Conservation (phyloP, 2,113 vertebrate genomes). For the Psittacula cyanocephala region DNA sequence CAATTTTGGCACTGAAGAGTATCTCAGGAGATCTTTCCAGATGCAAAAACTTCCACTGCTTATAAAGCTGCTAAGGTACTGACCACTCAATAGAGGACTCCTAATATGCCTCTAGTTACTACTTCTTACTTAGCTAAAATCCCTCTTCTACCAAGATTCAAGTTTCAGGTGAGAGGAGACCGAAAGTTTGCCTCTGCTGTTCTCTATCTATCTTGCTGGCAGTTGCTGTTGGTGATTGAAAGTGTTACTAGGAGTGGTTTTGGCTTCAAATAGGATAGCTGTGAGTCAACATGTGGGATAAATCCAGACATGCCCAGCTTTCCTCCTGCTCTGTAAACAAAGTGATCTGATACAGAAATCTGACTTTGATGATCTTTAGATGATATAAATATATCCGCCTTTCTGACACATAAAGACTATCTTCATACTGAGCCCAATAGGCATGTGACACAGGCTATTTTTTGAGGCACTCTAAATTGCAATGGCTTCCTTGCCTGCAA, state of each 20-base stretch:
- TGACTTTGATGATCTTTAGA: neutral
- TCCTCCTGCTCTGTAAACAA: conserved; percentile 23
- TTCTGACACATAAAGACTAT: neutral
- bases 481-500: neutral
- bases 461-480: neutral
- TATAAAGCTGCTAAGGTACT: neutral
- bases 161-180: neutral
- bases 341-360: neutral
- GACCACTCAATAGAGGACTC: neutral
- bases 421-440: neutral
- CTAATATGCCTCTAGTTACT: neutral
- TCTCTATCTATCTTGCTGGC: neutral
- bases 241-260: conserved; percentile 49
- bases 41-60: neutral
- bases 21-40: neutral
- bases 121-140: neutral
- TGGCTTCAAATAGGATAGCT: neutral
- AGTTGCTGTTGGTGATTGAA: neutral
- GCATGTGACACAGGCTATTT: neutral
- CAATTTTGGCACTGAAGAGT: neutral
- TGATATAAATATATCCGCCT: neutral
- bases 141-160: neutral
- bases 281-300: conserved; percentile 49
- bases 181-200: neutral
- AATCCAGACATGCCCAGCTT: conserved; percentile 48